Evolutionary conservation across 1,140 invertebrate species (phyloP).

Genomic region (Parapsyche elsis): DNA sequence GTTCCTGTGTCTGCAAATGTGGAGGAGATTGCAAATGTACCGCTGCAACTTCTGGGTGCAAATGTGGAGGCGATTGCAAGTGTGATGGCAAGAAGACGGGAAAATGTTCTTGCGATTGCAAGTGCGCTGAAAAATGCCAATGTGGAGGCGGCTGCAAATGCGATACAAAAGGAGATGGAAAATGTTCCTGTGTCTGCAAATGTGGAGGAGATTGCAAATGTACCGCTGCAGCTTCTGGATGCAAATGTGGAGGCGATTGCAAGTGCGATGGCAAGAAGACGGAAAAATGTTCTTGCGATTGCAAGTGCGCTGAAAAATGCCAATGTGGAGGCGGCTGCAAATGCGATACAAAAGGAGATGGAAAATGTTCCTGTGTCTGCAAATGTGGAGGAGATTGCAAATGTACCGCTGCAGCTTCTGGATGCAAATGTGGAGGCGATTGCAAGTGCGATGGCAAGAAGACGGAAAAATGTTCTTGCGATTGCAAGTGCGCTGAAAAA

Average conservation of each 20-base stretch:
- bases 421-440: constrained; percentile 46
- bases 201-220: constrained; percentile 51
- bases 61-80: constrained; percentile 53
- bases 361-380: constrained; percentile 46
- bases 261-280: constrained; percentile 35
- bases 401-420: constrained; percentile 47
- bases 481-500: constrained; percentile 31
- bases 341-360: constrained; percentile 53
- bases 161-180: constrained; percentile 37
- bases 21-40: constrained; percentile 53
- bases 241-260: constrained; percentile 37
- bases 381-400: constrained; percentile 41
- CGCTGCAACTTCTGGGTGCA: constrained; percentile 56
- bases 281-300: constrained; percentile 47
- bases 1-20: constrained; percentile 52
- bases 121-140: constrained; percentile 41
- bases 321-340: constrained; percentile 59
- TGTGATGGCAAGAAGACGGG: constrained; percentile 5
- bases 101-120: constrained; percentile 17
- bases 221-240: constrained; percentile 26
- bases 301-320: constrained; percentile 58
- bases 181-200: constrained; percentile 48
- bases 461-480: neutral
- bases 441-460: constrained; percentile 48
- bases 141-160: constrained; percentile 49